These are phyloP conservation scores for Rhegmatorhina hoffmannsi DNA, from an alignment of 2,113 vertebrate genomes.

Conservation along the genomic window DNA sequence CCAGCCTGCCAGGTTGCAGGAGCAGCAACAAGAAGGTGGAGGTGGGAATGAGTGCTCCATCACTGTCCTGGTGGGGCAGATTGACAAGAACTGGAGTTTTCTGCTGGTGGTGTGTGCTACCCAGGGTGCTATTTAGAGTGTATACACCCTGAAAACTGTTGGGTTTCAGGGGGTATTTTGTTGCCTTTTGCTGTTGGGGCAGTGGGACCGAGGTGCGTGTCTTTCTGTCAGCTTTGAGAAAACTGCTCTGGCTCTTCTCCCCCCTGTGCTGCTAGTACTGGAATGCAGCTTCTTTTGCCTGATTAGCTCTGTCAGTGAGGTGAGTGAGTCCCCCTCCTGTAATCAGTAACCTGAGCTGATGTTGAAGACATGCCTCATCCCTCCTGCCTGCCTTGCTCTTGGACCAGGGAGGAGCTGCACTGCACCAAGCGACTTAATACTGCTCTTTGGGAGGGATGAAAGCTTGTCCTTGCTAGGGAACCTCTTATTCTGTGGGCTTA, in stretches of 20 bases:
- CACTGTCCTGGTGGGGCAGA: not conserved
- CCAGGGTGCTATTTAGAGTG: not conserved
- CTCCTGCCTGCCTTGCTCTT: not conserved
- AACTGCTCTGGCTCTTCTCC: not conserved
- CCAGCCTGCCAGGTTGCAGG: not conserved
- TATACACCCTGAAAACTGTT: not conserved
- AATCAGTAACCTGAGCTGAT: constrained; percentile 55
- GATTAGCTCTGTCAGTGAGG: constrained; percentile 28
- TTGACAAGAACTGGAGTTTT: not conserved
- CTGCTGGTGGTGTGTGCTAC: not conserved
- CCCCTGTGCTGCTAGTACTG: not conserved
- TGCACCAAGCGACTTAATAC: accelerated
- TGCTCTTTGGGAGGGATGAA: not conserved
- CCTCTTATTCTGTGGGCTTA: not conserved
- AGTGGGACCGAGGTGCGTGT: not conserved
- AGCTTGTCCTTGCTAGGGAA: not conserved
- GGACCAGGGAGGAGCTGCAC: not conserved
- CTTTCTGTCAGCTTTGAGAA: not conserved
- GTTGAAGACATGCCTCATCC: constrained; percentile 39
- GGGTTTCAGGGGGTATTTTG: not conserved
- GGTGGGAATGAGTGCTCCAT: not conserved
- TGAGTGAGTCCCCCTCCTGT: constrained; percentile 21
- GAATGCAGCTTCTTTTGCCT: not conserved
- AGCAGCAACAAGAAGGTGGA: not conserved
- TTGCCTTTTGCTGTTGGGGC: not conserved